Conservation (phyloP, 2,888 invertebrate species). For the Hirtodrosophila cameraria region DNA sequence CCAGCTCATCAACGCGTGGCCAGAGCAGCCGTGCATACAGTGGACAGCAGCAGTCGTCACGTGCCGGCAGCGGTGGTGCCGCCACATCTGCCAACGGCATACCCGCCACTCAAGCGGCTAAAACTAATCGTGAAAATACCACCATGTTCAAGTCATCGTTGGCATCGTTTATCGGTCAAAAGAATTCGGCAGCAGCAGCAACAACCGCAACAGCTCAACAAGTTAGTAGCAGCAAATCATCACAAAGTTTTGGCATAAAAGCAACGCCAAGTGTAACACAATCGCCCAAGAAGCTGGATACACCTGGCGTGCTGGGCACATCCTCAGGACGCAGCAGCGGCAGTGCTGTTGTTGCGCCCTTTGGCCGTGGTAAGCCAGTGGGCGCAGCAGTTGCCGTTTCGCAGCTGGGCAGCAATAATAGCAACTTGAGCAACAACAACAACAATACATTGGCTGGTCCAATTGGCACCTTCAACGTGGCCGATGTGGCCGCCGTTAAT, state of each 20-base stretch:
- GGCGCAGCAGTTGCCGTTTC: constrained; percentile 39
- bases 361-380: constrained; percentile 80
- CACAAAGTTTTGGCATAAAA: constrained; percentile 81
- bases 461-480: constrained; percentile 83
- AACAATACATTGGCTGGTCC: constrained; percentile 81
- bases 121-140: constrained; percentile 46
- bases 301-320: constrained; percentile 5
- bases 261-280: constrained; percentile 85
- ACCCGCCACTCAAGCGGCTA: constrained; percentile 10
- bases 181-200: constrained; percentile 11
- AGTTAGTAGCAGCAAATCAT: constrained; percentile 44
- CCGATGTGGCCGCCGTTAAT: constrained; percentile 81
- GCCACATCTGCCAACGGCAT: constrained; percentile 41
- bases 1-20: constrained; percentile 50
- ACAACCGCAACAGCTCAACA: constrained; percentile 2
- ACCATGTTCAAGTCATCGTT: constrained; percentile 35
- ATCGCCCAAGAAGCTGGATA: constrained; percentile 75
- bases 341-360: constrained; percentile 75
- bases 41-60: constrained; percentile 23
- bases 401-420: constrained; percentile 62
- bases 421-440: constrained; percentile 55
- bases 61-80: constrained; percentile 6
- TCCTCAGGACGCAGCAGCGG: constrained; percentile 70
- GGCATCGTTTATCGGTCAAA: constrained; percentile 27
- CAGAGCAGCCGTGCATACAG: constrained; percentile 44